Conservation (phyloP, 2,888 invertebrate species). For the Drosophila macrothrix region DNA sequence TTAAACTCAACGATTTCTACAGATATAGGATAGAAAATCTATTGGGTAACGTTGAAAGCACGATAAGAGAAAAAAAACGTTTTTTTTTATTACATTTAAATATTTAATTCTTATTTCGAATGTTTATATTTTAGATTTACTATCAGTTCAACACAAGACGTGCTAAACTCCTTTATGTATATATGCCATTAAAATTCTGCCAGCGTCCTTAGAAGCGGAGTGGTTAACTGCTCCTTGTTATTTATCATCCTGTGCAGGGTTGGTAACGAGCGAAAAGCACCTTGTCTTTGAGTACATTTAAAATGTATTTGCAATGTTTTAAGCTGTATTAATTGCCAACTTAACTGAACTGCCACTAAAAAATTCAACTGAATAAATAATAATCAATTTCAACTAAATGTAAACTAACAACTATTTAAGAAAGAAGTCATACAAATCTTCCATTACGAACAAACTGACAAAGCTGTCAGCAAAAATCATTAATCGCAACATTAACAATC, state of each 20-base stretch:
- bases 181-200: conserved; percentile 1
- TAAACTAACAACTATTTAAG: background rate
- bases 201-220: background rate
- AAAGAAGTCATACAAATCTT: conserved; percentile 3
- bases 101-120: background rate
- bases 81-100: background rate
- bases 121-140: background rate
- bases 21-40: background rate
- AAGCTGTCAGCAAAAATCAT: conserved; percentile 21
- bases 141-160: background rate
- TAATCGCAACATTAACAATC: conserved; percentile 67
- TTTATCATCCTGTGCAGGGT: background rate
- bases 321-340: background rate
- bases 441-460: background rate
- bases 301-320: background rate
- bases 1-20: background rate
- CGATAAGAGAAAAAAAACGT: too few relatives aligned
- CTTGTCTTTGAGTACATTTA: background rate
- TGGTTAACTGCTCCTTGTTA: background rate
- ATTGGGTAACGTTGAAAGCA: background rate
- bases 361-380: background rate
- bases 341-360: background rate
- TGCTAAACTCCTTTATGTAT: background rate
- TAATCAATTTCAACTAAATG: background rate
- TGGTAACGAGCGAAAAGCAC: background rate